Base-by-base conservation (phyloP, 2,888 invertebrate species). In the Calliphora vomitoria region DNA sequence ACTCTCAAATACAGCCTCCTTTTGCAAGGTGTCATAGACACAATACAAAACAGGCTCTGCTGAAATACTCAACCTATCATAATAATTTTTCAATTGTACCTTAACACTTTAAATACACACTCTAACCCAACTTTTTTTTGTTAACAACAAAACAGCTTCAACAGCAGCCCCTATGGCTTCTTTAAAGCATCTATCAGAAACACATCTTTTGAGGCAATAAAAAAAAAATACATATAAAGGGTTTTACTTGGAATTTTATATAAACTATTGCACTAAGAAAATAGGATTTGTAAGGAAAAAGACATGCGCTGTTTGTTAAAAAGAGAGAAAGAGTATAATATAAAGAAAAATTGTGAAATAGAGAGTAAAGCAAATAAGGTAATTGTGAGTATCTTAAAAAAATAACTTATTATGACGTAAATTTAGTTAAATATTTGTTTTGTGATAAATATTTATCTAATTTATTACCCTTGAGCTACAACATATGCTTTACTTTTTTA, bases 51-150 rank as follows among this genome's bases (percentile, higher is more conserved):
- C 44, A 20, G 11, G 47, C 11, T 10, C 20, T 18, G 44, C 4
- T 15, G 13, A 50, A 5, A 60, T 18, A 41, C 68, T 50, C 82
- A 83, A 71, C 82, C 82, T 83, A 76, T 41, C 62, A 18, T 76
- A 83, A 83, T 76, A 44, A 31, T 35, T 44, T 71, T 83, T 44
- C 8, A 41, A 62, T 83, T 83, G 55, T 13, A 71, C 68, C 50
- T 31, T 18, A 64, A 38, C 38, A 64, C 62, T 38, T 31, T 25
- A 60, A 60, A 31, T 10, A 0, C 47, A 60, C 18, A 35, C 47
- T 20, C 38, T 60, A 41, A 41, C 3, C 11, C 41, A 41, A 11
- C 4, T 6, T 8, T 41, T n/a, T 41, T 6, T 1, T 25, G 25
- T 25, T 25, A 1, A 25, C 25, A 25, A 25, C 25, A 25, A 25